These are phyloP conservation scores for Neria commutata DNA, from an alignment of 2,888 invertebrate species.

Conservation along the genomic window DNA sequence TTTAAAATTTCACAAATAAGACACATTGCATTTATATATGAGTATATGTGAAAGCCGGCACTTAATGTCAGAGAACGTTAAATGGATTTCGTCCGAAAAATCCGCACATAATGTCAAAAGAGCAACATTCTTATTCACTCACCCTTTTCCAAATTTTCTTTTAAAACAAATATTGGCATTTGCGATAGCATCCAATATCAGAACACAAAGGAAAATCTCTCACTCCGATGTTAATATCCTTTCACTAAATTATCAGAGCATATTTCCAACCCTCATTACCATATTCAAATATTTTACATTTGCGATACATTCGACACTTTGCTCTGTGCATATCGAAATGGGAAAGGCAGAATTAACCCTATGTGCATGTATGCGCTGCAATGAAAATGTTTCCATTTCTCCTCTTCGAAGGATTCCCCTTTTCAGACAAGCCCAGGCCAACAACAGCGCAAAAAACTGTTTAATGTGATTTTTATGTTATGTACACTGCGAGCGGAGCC, in stretches of 20 bases:
- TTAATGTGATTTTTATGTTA: slow-evolving; percentile 51
- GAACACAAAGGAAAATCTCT: not conserved
- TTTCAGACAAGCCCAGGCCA: slow-evolving; percentile 36
- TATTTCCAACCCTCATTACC: not conserved
- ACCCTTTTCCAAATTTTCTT: too few relatives aligned
- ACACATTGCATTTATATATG: too few relatives aligned
- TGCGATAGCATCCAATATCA: too few relatives aligned
- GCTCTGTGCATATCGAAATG: not conserved
- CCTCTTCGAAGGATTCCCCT: slow-evolving; percentile 37
- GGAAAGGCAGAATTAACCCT: slow-evolving; percentile 39
- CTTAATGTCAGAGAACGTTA: too few relatives aligned
- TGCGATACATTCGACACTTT: too few relatives aligned
- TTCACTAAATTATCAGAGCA: slow-evolving; percentile 6
- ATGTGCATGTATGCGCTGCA: slow-evolving; percentile 22
- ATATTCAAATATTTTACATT: too few relatives aligned
- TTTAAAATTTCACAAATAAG: too few relatives aligned
- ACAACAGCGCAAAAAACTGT: slow-evolving; percentile 38
- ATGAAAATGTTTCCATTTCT: slow-evolving; percentile 44
- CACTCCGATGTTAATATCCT: slow-evolving; percentile 1
- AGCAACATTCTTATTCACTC: too few relatives aligned
- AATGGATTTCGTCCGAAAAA: too few relatives aligned
- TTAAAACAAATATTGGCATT: slow-evolving; percentile 10
- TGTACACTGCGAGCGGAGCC: slow-evolving; percentile 35
- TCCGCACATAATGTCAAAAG: too few relatives aligned
- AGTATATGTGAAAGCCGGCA: too few relatives aligned